Conservation (phyloP, 2,797 vertebrate species). For the Sebastiscus albofasciatus region DNA sequence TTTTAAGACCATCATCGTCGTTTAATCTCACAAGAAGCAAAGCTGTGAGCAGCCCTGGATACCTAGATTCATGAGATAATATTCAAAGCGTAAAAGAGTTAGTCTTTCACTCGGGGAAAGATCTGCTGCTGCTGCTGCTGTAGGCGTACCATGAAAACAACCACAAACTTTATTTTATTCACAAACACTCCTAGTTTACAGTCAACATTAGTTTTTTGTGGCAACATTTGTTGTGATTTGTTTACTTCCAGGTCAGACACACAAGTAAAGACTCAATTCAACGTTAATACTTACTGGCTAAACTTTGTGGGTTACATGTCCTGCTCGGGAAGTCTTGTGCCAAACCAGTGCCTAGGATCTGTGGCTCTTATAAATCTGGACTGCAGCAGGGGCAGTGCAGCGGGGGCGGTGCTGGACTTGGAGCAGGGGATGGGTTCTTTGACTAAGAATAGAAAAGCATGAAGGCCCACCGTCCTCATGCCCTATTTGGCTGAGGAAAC, state of each 20-base stretch:
- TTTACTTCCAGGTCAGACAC: slow-evolving; percentile 82
- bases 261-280: slow-evolving; percentile 84
- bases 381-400: neutral
- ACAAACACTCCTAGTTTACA: slow-evolving; percentile 65
- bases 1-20: slow-evolving; percentile 85
- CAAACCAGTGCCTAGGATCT: slow-evolving; percentile 74
- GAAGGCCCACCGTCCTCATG: slow-evolving; percentile 5
- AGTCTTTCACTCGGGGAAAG: slow-evolving; percentile 73
- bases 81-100: slow-evolving; percentile 85
- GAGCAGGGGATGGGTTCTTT: slow-evolving; percentile 22
- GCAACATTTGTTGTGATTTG: slow-evolving; percentile 84
- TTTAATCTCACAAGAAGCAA: slow-evolving; percentile 85
- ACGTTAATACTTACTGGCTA: slow-evolving; percentile 87
- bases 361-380: slow-evolving; percentile 77
- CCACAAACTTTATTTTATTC: slow-evolving; percentile 79
- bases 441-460: slow-evolving; percentile 64
- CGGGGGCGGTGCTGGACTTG: slow-evolving; percentile 37
- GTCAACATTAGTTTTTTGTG: slow-evolving; percentile 70
- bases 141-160: slow-evolving; percentile 76
- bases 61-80: slow-evolving; percentile 87
- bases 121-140: slow-evolving; percentile 63
- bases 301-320: slow-evolving; percentile 82
- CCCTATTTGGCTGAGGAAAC: slow-evolving; percentile 69
- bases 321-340: slow-evolving; percentile 83
- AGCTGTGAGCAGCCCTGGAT: slow-evolving; percentile 82